A percentile compares a stretch with the other conserved stretches of the same genome.
These are phyloP conservation scores for Cheirogaleus medius DNA, from an alignment of 2,113 vertebrate genomes.

Conservation along the genomic window DNA sequence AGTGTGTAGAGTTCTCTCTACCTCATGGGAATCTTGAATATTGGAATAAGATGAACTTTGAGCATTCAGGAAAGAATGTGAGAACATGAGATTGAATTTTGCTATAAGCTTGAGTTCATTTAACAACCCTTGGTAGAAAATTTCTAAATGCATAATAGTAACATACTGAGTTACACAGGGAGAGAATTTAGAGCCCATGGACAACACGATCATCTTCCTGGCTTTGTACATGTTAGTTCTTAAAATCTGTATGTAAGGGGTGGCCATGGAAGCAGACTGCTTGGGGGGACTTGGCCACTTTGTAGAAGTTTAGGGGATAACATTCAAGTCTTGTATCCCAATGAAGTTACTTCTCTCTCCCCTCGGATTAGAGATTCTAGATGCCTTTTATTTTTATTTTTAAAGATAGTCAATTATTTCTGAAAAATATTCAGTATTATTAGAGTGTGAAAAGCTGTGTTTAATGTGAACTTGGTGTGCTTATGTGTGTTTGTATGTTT, in stretches of 20 bases:
- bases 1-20: not conserved
- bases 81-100: not conserved
- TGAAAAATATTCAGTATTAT: not conserved
- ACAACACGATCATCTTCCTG: not conserved
- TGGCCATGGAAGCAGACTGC: not conserved
- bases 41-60: not conserved
- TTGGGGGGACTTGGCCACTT: not conserved
- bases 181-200: not conserved
- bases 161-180: not conserved
- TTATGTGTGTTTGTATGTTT: not conserved
- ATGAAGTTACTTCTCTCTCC: not conserved
- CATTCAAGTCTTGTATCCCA: not conserved
- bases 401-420: not conserved
- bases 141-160: not conserved
- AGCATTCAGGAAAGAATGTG: not conserved
- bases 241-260: not conserved
- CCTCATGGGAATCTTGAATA: not conserved
- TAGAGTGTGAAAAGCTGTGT: slow-evolving; percentile 18
- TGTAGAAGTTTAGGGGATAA: not conserved
- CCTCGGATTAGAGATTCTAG: not conserved
- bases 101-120: not conserved
- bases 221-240: not conserved
- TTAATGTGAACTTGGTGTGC: not conserved
- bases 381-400: slow-evolving; percentile 38
- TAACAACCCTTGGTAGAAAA: not conserved